Evolutionary conservation across 2,113 vertebrate genomes (phyloP).

Genomic region (Dasypus novemcinctus): DNA sequence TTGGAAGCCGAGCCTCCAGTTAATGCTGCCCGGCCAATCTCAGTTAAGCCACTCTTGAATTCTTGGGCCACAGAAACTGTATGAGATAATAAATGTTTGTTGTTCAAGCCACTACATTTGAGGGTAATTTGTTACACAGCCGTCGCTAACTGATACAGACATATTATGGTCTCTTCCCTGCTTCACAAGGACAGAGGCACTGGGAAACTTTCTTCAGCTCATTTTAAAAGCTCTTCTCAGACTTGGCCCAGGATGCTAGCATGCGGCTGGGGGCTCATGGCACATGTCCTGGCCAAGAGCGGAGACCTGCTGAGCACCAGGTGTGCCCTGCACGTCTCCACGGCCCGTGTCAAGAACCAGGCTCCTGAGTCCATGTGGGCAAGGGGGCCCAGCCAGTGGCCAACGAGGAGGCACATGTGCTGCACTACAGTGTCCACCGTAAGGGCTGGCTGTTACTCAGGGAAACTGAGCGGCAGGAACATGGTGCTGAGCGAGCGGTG

Average conservation of each 20-base stretch:
- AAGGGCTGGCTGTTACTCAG: slow-evolving; percentile 92
- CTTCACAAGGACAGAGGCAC: neutral
- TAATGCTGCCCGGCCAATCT: neutral
- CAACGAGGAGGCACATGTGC: slow-evolving; percentile 86
- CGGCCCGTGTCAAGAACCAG: slow-evolving; percentile 82
- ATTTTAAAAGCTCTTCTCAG: neutral
- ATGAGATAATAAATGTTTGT: neutral
- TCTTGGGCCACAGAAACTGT: neutral
- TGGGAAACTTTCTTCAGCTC: neutral
- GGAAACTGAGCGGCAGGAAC: slow-evolving; percentile 84
- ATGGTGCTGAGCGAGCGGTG: slow-evolving; percentile 82
- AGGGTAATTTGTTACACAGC: neutral
- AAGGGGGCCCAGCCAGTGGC: slow-evolving; percentile 87
- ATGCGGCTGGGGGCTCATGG: too few species aligned
- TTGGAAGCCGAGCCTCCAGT: neutral
- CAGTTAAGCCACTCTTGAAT: neutral
- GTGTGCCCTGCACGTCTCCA: slow-evolving; percentile 81
- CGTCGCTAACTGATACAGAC: neutral
- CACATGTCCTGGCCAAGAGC: neutral
- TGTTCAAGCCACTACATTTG: neutral
- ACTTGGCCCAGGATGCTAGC: too few species aligned
- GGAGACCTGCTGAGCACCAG: neutral
- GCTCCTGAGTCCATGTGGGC: slow-evolving; percentile 87
- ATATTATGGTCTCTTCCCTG: neutral
- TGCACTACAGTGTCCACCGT: slow-evolving; percentile 88